Percentiles rank a stretch among this genome's conserved stretches.
Conservation (phyloP, 2,113 vertebrate genomes). For the Ahaetulla prasina region DNA sequence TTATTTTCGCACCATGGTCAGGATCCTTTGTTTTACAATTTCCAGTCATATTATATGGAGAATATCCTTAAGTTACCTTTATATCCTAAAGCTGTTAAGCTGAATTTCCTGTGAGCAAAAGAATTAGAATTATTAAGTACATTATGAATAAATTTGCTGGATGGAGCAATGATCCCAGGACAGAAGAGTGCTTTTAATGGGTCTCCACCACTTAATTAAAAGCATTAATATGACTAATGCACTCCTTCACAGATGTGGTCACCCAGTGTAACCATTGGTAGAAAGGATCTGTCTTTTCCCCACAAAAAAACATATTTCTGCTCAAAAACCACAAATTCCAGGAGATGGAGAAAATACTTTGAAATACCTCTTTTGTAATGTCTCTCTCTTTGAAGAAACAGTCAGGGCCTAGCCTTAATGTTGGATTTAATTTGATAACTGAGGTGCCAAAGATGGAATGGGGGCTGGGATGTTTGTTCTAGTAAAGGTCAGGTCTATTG, state of each 20-base stretch:
- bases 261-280: neutral
- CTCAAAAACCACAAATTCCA: constrained; percentile 46
- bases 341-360: constrained; percentile 23
- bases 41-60: neutral
- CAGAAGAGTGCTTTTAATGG: neutral
- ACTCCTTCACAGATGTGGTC: constrained; percentile 21
- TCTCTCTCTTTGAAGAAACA: neutral
- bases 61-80: neutral
- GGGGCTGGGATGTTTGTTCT: neutral
- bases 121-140: neutral
- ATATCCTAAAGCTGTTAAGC: neutral
- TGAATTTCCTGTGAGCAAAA: neutral
- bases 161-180: constrained; percentile 1
- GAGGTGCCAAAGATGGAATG: neutral
- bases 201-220: constrained; percentile 37
- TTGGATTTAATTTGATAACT: neutral
- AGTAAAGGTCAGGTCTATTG: neutral
- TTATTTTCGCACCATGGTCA: neutral
- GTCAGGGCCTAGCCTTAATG: constrained; percentile 35
- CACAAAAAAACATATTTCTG: constrained; percentile 12
- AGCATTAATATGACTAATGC: constrained; percentile 46
- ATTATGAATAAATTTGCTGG: constrained; percentile 16
- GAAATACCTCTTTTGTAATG: neutral
- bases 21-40: neutral
- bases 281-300: neutral